Conservation (phyloP, 64 coral and sea anemone species). For the Actinia equina region DNA sequence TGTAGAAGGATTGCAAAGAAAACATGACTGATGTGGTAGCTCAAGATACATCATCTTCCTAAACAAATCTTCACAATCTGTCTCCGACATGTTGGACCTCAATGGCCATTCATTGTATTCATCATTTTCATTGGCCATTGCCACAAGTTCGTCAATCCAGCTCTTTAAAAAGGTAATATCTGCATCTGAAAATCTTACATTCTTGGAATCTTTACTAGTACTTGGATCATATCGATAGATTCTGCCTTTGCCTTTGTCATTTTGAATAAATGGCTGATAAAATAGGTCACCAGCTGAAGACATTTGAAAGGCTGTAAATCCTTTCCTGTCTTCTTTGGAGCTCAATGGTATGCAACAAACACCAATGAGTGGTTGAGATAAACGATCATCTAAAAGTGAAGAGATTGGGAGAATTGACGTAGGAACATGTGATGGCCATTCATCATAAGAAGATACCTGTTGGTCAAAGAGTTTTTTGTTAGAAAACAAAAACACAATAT, state of each 20-base stretch:
- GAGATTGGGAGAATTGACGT: constrained; percentile 16
- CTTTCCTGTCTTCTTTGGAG: constrained; percentile 18
- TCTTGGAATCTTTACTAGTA: neutral
- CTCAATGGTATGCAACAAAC: constrained; percentile 33
- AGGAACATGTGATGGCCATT: constrained; percentile 60
- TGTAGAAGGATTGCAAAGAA: constrained; percentile 33
- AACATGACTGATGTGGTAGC: constrained; percentile 42
- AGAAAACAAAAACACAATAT: too few relatives aligned
- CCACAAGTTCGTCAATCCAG: neutral
- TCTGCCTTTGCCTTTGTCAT: neutral
- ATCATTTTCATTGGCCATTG: neutral
- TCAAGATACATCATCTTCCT: neutral
- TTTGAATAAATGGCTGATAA: constrained; percentile 63
- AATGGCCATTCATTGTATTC: neutral
- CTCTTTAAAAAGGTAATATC: neutral
- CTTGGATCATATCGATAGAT: neutral
- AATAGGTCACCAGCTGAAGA: constrained; percentile 77
- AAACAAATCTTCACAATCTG: constrained; percentile 34
- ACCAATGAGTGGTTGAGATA: constrained; percentile 72
- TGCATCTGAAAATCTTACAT: neutral
- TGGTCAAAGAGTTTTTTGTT: neutral
- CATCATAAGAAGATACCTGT: constrained; percentile 88
- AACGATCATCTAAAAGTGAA: constrained; percentile 22
- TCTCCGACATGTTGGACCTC: neutral
- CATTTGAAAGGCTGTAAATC: constrained; percentile 76